A percentile compares a stretch with the other conserved stretches of the same genome.
phyloP scores from a whole-genome alignment of 2,113 vertebrate genomes.

The Patagioenas fasciata region DNA sequence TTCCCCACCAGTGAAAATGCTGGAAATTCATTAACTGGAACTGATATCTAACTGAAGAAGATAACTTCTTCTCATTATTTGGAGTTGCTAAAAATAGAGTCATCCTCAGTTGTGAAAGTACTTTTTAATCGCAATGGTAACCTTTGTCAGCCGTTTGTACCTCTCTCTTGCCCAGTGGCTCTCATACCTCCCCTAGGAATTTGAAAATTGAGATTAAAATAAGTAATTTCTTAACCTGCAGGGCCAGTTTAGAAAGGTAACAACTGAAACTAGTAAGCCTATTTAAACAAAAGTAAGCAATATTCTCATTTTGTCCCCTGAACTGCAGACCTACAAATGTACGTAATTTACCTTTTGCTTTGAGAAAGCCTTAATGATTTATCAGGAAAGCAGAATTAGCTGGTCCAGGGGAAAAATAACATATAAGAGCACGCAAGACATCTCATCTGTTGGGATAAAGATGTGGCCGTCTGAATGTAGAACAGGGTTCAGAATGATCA shows the following conservation, averaged over 20 bases:
- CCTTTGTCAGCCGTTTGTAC: neutral
- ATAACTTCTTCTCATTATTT: neutral
- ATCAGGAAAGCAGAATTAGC: neutral
- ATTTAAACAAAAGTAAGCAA: neutral
- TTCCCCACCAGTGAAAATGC: neutral
- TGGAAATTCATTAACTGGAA: neutral
- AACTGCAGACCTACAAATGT: fast-evolving
- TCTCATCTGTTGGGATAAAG: neutral
- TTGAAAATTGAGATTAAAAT: neutral
- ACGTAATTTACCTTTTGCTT: neutral
- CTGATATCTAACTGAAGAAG: neutral
- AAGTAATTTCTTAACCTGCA: neutral
- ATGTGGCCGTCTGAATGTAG: neutral
- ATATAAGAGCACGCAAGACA: neutral
- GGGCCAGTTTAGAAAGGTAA: neutral
- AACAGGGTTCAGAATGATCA: neutral
- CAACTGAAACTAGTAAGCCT: neutral
- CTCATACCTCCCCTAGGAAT: neutral
- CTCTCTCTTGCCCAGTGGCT: neutral
- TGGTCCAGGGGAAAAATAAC: neutral
- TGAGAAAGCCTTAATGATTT: neutral
- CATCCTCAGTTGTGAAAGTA: neutral
- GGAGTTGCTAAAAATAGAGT: neutral
- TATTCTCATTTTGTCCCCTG: neutral
- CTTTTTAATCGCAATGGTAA: neutral